phyloP scores from a whole-genome alignment of 2,113 vertebrate species.

The Salvelinus sp. region DNA sequence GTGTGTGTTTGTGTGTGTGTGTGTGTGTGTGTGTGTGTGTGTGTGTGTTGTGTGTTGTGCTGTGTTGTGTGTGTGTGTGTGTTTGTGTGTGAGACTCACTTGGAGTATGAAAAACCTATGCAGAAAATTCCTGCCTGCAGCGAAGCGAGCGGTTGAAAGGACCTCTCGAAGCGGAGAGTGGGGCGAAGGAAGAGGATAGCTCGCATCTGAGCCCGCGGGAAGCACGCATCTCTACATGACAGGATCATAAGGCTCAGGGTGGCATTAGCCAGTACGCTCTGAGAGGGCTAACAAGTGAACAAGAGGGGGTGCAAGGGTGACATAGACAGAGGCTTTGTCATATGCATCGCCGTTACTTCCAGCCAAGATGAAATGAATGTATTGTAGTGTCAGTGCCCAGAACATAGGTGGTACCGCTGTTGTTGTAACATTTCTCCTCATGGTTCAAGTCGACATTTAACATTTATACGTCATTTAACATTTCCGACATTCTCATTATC shows the following conservation, averaged over 20 bases:
- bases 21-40: too few relatives aligned
- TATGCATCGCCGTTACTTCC: not conserved
- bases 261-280: constrained; percentile 88
- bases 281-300: too few relatives aligned
- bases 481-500: too few relatives aligned
- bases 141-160: constrained; percentile 84
- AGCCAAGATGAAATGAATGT: not conserved
- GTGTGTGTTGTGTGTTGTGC: too few relatives aligned
- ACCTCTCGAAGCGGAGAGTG: constrained; percentile 80
- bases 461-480: too few relatives aligned
- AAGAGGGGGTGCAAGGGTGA: too few relatives aligned
- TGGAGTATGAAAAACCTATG: constrained; percentile 85
- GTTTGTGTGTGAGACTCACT: constrained; percentile 71
- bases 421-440: too few relatives aligned
- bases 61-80: too few relatives aligned
- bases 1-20: too few relatives aligned
- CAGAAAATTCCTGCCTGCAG: too few relatives aligned
- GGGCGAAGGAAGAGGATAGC: constrained; percentile 82
- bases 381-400: not conserved
- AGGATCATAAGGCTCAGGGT: constrained; percentile 88
- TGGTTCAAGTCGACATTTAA: too few relatives aligned
- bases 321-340: not conserved
- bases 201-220: too few relatives aligned
- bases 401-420: constrained; percentile 13
- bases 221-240: constrained; percentile 80